A percentile compares a stretch with the other conserved stretches of the same genome.
These are phyloP conservation scores for Eledona agricola DNA, from an alignment of 2,888 invertebrate species.

Conservation along the genomic window DNA sequence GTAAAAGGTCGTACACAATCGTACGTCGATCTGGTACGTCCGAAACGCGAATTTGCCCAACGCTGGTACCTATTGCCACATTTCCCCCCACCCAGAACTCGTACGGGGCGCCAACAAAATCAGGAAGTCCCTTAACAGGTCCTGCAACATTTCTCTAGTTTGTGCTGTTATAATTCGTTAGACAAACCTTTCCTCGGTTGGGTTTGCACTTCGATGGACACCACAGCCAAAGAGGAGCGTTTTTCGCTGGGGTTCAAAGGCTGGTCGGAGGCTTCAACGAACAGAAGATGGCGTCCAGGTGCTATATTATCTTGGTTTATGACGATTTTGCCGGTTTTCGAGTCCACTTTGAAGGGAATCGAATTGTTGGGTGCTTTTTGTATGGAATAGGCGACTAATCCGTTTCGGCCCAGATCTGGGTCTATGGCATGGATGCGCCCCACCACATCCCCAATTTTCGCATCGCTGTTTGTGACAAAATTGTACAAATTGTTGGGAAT, in stretches of 20 bases:
- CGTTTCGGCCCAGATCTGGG: conserved; percentile 81
- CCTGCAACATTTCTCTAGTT: conserved; percentile 60
- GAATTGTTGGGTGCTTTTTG: conserved; percentile 58
- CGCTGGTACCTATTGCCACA: conserved; percentile 83
- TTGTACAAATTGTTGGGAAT: conserved; percentile 85
- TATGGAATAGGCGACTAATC: conserved; percentile 69
- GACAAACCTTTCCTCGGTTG: conserved; percentile 62
- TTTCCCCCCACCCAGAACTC: conserved; percentile 92
- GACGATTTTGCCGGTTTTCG: conserved; percentile 74
- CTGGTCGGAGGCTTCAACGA: conserved; percentile 85
- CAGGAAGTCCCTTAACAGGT: conserved; percentile 69
- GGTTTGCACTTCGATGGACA: conserved; percentile 78
- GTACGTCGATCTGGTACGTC: conserved; percentile 74
- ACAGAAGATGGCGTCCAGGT: conserved; percentile 79
- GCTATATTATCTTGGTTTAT: conserved; percentile 73
- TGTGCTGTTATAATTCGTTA: background rate
- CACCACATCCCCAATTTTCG: conserved; percentile 68
- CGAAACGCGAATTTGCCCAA: conserved; percentile 83
- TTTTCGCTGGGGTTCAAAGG: conserved; percentile 85
- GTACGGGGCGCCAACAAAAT: conserved; percentile 85
- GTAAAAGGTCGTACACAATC: conserved; percentile 79
- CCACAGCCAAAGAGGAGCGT: conserved; percentile 84
- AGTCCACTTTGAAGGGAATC: conserved; percentile 77
- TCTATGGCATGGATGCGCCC: conserved; percentile 85
- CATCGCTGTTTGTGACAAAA: conserved; percentile 74